Percentiles rank a stretch among this genome's conserved stretches.
These are phyloP conservation scores for Mastacembelus armatus DNA, from an alignment of 2,797 vertebrate species.

Conservation along the genomic window DNA sequence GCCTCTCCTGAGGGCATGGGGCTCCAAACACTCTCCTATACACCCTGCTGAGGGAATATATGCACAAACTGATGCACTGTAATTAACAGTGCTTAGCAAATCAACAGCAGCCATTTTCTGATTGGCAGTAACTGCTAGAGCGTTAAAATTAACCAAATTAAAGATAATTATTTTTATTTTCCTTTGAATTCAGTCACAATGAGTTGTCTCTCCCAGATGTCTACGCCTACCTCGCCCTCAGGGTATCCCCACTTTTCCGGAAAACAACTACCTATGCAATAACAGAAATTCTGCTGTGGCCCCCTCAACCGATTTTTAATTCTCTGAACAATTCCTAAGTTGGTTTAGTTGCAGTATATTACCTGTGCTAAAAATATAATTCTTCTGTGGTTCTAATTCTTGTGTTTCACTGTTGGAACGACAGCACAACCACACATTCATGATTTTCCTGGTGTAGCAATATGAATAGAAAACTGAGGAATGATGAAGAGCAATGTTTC, in stretches of 20 bases:
- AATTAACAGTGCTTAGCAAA: conserved; percentile 78
- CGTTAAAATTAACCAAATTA: conserved; percentile 54
- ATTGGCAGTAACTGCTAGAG: conserved; percentile 63
- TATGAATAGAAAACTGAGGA: conserved; percentile 13
- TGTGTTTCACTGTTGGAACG: conserved; percentile 2
- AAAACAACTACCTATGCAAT: conserved; percentile 28
- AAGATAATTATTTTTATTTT: conserved; percentile 65
- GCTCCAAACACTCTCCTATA: conserved; percentile 62
- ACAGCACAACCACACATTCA: background rate
- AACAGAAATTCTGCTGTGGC: conserved; percentile 2
- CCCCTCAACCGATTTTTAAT: conserved; percentile 8
- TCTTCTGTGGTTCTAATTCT: background rate
- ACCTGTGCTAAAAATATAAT: background rate
- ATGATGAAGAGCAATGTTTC: conserved; percentile 39
- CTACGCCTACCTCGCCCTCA: conserved; percentile 36
- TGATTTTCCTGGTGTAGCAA: background rate
- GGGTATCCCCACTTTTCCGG: conserved; percentile 40
- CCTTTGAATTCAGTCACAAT: conserved; percentile 52
- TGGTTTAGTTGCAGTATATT: background rate
- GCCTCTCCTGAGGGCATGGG: conserved; percentile 73
- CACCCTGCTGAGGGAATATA: conserved; percentile 70
- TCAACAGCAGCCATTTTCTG: conserved; percentile 61
- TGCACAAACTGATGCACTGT: conserved; percentile 69
- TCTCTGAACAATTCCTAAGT: conserved; percentile 7
- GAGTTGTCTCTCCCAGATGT: conserved; percentile 47